Base-by-base conservation (phyloP, 2,888 invertebrate species). In the Orchesellides sinensis region DNA sequence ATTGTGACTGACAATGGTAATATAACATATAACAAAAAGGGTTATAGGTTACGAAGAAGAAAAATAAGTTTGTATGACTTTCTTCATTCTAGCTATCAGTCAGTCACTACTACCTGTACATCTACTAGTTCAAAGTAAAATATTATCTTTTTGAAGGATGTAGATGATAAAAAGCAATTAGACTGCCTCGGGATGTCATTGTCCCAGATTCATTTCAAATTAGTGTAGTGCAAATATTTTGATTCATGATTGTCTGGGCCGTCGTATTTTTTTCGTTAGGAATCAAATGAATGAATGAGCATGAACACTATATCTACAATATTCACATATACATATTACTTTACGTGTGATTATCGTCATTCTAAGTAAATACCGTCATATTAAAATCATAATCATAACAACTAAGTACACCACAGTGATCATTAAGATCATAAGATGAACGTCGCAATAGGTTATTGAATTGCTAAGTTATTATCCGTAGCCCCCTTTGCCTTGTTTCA, bases 181-280 rank as follows among this genome's bases (percentile, higher is more conserved):
- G 69, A 79, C 74, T 79, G 83, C 83, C 83, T 73, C 59, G 81
- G 83, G 85, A 83, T 69, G 75, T 83, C 80, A 83, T 83, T 83
- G 85, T 81, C 83, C 85, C 80, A 85, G 82, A 69, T 85, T 81
- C 81, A 82, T 85, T 85, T 83, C 56, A 75, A 77, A 81, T 79
- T 70, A 81, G 75, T 72, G 61, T 69, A 85, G 81, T 81, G 85
- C 78, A 85, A 85, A 85, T 85, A 85, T 85, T 85, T 85, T 85
- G 83, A 83, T 85, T 83, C 83, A 77, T 78, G 77, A 82, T 72
- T 83, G 85, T 85, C 85, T 82, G 70, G 59, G 56, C 77, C 72
- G 83, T 83, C 78, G 69, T 83, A 70, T 35, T 73, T 82, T 54
- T 40, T 59, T 10, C 47, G 47, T 29, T 10, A 32, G 10, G 35